Percentiles rank a stretch among this genome's conserved stretches.
Conservation (phyloP, 1,140 invertebrate species). For the Cylas formicarius region DNA sequence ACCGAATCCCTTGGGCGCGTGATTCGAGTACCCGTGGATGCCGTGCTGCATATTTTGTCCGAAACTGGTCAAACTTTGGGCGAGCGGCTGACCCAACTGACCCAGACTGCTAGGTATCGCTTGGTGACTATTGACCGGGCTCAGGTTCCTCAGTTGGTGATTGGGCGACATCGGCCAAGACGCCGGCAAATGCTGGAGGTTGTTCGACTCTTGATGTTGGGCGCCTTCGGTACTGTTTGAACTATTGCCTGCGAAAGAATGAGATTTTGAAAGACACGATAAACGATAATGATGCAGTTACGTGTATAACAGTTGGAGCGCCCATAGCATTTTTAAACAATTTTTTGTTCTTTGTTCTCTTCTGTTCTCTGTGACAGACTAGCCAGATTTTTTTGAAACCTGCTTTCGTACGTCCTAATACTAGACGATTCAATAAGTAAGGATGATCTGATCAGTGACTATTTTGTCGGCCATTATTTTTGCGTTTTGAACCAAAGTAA, state of each 20-base stretch:
- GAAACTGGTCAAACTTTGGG: slow-evolving; percentile 26
- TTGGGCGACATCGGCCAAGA: slow-evolving; percentile 29
- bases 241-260: slow-evolving; percentile 19
- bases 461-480: too few species aligned
- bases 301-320: too few species aligned
- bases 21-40: slow-evolving; percentile 29
- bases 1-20: slow-evolving; percentile 28
- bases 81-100: slow-evolving; percentile 28
- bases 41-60: slow-evolving; percentile 29
- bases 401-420: too few species aligned
- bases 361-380: too few species aligned
- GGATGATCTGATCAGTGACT: too few species aligned
- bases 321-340: too few species aligned
- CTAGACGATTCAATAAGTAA: too few species aligned
- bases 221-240: slow-evolving; percentile 15
- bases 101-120: slow-evolving; percentile 16
- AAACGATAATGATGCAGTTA: too few species aligned
- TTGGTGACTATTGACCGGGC: slow-evolving; percentile 23
- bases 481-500: too few species aligned
- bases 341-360: too few species aligned
- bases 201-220: slow-evolving; percentile 27
- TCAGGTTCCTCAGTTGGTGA: slow-evolving; percentile 27
- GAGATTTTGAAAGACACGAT: too few species aligned
- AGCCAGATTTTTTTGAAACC: too few species aligned
- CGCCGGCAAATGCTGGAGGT: slow-evolving; percentile 20